These are phyloP conservation scores for Catharus bicknelli DNA, from an alignment of 2,113 vertebrate genomes.

Conservation along the genomic window DNA sequence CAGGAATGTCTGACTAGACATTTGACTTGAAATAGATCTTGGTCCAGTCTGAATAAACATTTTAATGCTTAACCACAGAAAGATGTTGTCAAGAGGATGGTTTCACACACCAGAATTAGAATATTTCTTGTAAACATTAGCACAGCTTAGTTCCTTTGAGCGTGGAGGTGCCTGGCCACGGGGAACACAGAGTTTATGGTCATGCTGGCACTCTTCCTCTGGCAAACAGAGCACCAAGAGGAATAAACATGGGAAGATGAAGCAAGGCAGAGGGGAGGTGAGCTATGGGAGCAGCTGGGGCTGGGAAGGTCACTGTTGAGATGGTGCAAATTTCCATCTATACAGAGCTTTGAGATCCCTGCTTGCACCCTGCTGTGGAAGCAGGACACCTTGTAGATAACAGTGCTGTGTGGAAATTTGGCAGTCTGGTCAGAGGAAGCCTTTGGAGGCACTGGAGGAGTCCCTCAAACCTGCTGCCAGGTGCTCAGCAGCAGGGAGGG, in stretches of 20 bases:
- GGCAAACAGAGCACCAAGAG: background rate
- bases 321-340: background rate
- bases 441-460: background rate
- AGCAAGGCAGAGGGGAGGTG: background rate
- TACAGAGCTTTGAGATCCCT: background rate
- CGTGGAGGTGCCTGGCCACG: accelerated
- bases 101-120: background rate
- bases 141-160: background rate
- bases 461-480: background rate
- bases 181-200: background rate
- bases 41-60: background rate
- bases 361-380: background rate
- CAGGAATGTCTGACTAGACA: background rate
- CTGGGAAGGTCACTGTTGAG: background rate
- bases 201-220: background rate
- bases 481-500: background rate
- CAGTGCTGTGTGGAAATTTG: background rate
- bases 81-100: background rate
- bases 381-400: background rate
- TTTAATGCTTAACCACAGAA: constrained; percentile 5
- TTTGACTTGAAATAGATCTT: constrained; percentile 8
- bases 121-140: constrained; percentile 6
- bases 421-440: background rate
- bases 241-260: background rate
- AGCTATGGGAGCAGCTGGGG: background rate